Evolutionary conservation across 1,140 invertebrate genomes (phyloP), one percentile per base, ranked within the genome.

Genomic region (Achroia grisella): DNA sequence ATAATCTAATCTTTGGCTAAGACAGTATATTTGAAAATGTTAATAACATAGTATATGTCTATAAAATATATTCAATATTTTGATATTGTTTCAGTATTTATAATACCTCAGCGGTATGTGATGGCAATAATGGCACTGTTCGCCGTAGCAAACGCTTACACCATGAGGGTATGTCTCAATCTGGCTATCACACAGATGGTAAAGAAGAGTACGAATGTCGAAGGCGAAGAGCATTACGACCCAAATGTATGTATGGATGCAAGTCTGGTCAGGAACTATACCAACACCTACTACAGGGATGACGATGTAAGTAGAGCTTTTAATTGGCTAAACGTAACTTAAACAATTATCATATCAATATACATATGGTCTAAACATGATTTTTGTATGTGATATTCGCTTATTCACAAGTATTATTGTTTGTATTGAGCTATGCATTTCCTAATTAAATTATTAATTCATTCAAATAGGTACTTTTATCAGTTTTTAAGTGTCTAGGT

Each of bases 171-270:
- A 0, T 92, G 91, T 56, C 78, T 94, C 2, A 92, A 89, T 62
- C 85, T 93, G 12, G 92, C 92, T 9, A 92, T 94, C 57, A 92
- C 93, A 10, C 91, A 91, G 55, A 94, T 93, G 91, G 91, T 85
- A 1, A 63, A 55, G 51, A 74, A 56, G 35, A 62, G 36, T 0
- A 44, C 52, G 0, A 59, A 62, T 0, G 62, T 62, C 1, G 63
- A 75, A 48, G 75, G 71, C 4, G 67, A 71, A 8, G 55, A 46
- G 8, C 53, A 79, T 37, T 73, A 55, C 32, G 78, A 83, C 14
- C 75, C 78, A 0, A 17, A 76, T 10, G 69, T 70, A 0, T 81
- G 75, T 55, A 56, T 67, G 2, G 75, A 76, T 11, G 15, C 30
- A 2, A 56, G 41, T 11, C 48, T 57, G 4, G 59, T 60, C 0